These are phyloP conservation scores for Acrocera orbiculus DNA, from an alignment of 2,888 invertebrate genomes.

Conservation along the genomic window DNA sequence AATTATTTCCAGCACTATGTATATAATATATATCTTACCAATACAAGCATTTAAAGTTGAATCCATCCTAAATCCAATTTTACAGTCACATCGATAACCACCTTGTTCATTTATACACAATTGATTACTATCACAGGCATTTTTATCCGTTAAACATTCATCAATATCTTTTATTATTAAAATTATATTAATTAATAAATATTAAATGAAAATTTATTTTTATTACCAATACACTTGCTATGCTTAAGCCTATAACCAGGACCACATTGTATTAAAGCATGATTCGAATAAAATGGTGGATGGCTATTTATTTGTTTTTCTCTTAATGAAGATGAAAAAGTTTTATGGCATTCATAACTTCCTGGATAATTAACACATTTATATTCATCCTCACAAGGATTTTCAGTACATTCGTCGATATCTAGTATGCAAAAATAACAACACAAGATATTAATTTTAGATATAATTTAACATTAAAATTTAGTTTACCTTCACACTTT, in stretches of 20 bases:
- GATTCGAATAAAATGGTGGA: not conserved
- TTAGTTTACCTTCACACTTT: slow-evolving; percentile 37
- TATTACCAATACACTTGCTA: slow-evolving; percentile 10
- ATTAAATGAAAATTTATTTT: not conserved
- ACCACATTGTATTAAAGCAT: slow-evolving; percentile 10
- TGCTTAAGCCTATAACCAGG: slow-evolving; percentile 12
- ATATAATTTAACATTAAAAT: not conserved
- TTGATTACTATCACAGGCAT: slow-evolving; percentile 44
- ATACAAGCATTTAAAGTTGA: slow-evolving; percentile 42
- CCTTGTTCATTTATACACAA: slow-evolving; percentile 52
- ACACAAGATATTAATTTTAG: not conserved
- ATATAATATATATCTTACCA: slow-evolving; percentile 33
- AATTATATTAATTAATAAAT: no score
- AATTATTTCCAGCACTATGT: not conserved
- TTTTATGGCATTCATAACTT: slow-evolving; percentile 42
- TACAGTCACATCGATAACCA: slow-evolving; percentile 46
- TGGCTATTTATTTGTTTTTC: no score
- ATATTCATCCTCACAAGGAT: slow-evolving; percentile 38
- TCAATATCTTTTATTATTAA: slow-evolving; percentile 39
- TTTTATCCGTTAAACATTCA: slow-evolving; percentile 40
- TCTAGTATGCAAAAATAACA: slow-evolving; percentile 34
- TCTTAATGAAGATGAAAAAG: slow-evolving; percentile 8
- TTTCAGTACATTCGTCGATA: slow-evolving; percentile 56
- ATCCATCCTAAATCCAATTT: slow-evolving; percentile 44
- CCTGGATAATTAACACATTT: slow-evolving; percentile 60